Evolutionary conservation across 2,113 vertebrate genomes (phyloP).

Genomic region (Collichthys lucidus): DNA sequence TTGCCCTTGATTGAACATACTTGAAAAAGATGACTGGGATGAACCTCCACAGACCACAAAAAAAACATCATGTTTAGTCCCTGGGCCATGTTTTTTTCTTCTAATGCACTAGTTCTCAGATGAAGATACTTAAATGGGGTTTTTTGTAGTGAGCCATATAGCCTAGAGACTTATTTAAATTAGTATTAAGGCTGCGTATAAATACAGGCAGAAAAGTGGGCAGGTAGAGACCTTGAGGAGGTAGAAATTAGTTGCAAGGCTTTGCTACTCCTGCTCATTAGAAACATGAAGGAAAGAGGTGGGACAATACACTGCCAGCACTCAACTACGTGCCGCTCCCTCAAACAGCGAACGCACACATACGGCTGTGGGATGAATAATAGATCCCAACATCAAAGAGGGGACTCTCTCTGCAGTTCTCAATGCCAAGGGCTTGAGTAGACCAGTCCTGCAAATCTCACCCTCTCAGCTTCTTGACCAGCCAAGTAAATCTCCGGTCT

Average conservation of each 20-base stretch:
- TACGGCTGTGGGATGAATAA: conserved; percentile 59
- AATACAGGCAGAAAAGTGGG: conserved; percentile 4
- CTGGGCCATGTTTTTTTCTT: neutral
- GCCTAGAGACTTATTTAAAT: conserved; percentile 43
- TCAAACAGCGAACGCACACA: conserved; percentile 43
- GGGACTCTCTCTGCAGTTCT: conserved; percentile 28
- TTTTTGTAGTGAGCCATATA: neutral
- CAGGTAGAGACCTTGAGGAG: conserved; percentile 51
- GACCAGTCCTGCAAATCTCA: conserved; percentile 37
- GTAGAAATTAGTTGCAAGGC: conserved; percentile 22
- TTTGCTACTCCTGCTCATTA: conserved; percentile 52
- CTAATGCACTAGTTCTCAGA: neutral
- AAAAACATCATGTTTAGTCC: neutral
- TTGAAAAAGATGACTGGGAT: too few species aligned
- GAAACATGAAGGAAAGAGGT: conserved; percentile 43
- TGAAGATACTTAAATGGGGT: conserved; percentile 3
- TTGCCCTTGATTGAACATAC: too few species aligned
- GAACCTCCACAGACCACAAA: neutral
- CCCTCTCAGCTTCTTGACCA: conserved; percentile 34
- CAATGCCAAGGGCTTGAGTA: conserved; percentile 45
- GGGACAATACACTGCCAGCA: conserved; percentile 32
- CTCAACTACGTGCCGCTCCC: conserved; percentile 10
- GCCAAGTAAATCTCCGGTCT: conserved; percentile 28
- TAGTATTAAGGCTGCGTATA: conserved; percentile 22
- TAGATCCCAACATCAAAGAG: conserved; percentile 69